Evolutionary conservation across 2,113 vertebrate genomes (phyloP).

Genomic region (Pangasianodon hypophthalmus): DNA sequence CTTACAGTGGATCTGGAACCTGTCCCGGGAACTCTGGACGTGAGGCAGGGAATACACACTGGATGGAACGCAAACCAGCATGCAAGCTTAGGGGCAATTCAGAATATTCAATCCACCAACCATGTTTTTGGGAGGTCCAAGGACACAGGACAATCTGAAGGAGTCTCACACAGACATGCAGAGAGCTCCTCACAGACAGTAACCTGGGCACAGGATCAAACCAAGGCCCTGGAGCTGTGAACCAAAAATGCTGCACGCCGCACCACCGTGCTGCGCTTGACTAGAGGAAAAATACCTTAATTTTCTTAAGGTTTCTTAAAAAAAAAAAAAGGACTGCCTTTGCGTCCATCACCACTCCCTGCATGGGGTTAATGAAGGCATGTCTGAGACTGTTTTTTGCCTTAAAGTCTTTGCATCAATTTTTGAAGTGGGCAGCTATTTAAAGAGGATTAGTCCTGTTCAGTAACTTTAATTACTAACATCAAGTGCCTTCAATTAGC

Average conservation of each 20-base stretch:
- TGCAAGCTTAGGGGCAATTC: background rate
- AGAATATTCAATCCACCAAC: background rate
- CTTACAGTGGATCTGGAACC: background rate
- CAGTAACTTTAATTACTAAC: conserved; percentile 54
- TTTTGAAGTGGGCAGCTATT: conserved; percentile 55
- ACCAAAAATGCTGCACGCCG: background rate
- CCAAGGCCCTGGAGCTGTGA: background rate
- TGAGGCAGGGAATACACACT: background rate
- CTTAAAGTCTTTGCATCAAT: conserved; percentile 58
- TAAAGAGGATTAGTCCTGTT: conserved; percentile 58
- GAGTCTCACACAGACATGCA: too few species aligned
- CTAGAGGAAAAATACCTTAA: background rate
- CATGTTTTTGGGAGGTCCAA: background rate
- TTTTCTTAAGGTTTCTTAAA: background rate
- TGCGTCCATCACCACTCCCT: background rate
- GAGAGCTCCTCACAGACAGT: too few species aligned
- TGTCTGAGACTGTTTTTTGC: background rate
- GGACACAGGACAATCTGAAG: background rate
- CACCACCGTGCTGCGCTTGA: background rate
- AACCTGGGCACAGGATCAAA: background rate
- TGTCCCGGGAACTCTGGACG: background rate
- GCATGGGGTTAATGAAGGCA: background rate
- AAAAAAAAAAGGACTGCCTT: background rate
- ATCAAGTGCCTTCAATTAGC: conserved; percentile 43
- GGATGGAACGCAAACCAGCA: background rate